Conservation (phyloP, 2,888 invertebrate species). For the Drosophila pseudotalamancana region DNA sequence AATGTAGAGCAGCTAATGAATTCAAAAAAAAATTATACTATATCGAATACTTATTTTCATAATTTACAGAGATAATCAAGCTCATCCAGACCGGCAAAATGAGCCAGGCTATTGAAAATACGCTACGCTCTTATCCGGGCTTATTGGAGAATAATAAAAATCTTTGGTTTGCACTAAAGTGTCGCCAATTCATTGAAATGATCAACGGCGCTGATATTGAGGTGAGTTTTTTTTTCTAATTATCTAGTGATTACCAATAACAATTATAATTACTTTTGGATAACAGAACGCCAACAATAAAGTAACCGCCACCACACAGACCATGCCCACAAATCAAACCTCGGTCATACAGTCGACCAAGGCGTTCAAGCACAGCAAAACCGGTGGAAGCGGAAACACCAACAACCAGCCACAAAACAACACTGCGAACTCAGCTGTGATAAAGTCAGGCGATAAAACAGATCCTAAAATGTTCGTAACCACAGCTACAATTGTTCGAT, state of each 20-base stretch:
- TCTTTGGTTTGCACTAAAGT: constrained; percentile 97
- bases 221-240: constrained; percentile 40
- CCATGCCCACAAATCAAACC: constrained; percentile 86
- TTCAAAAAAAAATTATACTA: background rate
- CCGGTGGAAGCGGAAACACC: constrained; percentile 52
- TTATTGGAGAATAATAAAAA: constrained; percentile 95
- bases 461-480: constrained; percentile 71
- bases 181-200: constrained; percentile 99
- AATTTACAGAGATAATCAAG: constrained; percentile 93
- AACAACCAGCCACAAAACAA: constrained; percentile 65
- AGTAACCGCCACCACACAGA: constrained; percentile 75
- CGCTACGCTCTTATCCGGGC: constrained; percentile 95
- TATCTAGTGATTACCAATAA: background rate
- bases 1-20: background rate
- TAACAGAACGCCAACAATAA: constrained; percentile 71
- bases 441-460: constrained; percentile 80
- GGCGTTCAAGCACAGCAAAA: constrained; percentile 81
- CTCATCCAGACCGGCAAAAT: constrained; percentile 96
- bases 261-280: background rate
- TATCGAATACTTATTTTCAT: background rate
- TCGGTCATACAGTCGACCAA: constrained; percentile 93
- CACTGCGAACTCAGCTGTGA: constrained; percentile 81
- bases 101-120: constrained; percentile 97
- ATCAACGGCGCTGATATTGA: constrained; percentile 95
- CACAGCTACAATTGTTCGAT: background rate